Percentiles rank a stretch among this genome's conserved stretches.
Conservation (phyloP, 2,888 invertebrate genomes). For the Thymelicus sylvestris region DNA sequence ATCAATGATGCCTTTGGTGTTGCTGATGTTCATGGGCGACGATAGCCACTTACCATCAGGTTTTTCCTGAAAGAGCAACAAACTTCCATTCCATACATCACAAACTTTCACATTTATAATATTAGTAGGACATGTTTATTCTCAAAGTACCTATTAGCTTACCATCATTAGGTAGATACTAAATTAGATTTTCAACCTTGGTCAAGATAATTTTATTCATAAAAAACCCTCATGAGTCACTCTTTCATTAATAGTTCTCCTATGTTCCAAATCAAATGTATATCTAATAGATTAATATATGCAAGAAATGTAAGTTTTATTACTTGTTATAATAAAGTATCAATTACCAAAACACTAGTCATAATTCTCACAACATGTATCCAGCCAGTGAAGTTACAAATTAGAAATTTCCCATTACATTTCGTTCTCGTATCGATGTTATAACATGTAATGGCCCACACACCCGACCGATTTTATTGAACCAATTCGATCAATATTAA, state of each 20-base stretch:
- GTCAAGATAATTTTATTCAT: no score
- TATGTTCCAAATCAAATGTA: no score
- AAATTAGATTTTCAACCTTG: no score
- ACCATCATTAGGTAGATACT: no score
- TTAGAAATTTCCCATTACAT: slow-evolving; percentile 14
- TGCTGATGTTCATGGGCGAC: no score
- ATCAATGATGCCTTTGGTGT: no score
- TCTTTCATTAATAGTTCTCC: background rate
- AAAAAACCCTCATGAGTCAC: background rate
- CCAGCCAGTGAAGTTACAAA: slow-evolving; percentile 2
- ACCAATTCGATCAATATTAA: slow-evolving; percentile 38
- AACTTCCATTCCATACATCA: no score
- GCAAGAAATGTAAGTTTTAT: slow-evolving; percentile 14
- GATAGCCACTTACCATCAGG: no score
- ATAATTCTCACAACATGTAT: slow-evolving; percentile 21
- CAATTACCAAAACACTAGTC: slow-evolving; percentile 17
- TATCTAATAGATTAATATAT: background rate
- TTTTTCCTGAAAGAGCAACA: no score
- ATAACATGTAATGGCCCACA: slow-evolving; percentile 23
- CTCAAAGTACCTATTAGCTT: no score
- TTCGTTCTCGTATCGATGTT: slow-evolving; percentile 11
- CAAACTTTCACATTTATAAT: no score
- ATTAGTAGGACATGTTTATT: no score
- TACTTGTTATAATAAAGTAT: slow-evolving; percentile 22
- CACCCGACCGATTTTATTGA: slow-evolving; percentile 31